These are phyloP conservation scores for Andricus grossulariae DNA, from an alignment of 1,140 invertebrate genomes.

Conservation along the genomic window DNA sequence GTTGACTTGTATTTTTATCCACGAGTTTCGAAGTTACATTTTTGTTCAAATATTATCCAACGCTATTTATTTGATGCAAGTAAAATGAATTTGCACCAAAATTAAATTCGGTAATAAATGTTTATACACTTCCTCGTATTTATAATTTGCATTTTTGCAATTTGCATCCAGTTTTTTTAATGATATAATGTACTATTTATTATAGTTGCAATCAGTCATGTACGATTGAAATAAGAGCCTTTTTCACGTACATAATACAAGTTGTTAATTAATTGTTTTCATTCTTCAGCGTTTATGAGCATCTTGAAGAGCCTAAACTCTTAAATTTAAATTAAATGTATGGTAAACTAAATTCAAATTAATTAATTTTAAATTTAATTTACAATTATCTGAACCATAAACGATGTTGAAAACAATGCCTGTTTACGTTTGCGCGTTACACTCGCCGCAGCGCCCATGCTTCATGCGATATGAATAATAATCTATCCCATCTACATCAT, in stretches of 20 bases:
- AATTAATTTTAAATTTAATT: no score
- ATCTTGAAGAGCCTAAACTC: no score
- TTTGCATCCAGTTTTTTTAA: neutral
- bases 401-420: slow-evolving; percentile 17
- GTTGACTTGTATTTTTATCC: no score
- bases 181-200: neutral
- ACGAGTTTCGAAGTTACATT: neutral
- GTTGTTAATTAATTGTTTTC: no score
- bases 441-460: slow-evolving; percentile 71
- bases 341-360: no score
- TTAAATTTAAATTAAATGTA: no score
- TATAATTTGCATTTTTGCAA: neutral
- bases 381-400: neutral
- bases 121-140: neutral
- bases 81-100: neutral
- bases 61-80: neutral
- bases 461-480: slow-evolving; percentile 73
- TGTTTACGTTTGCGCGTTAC: slow-evolving; percentile 21
- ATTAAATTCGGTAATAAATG: neutral
- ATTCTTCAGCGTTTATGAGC: no score
- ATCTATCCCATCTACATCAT: slow-evolving; percentile 51
- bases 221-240: slow-evolving; percentile 10
- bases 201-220: neutral
- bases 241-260: no score
- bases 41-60: neutral